Percentiles rank a stretch among this genome's conserved stretches.
Conservation (phyloP, 2,888 invertebrate species). For the Autographa pulchrina region DNA sequence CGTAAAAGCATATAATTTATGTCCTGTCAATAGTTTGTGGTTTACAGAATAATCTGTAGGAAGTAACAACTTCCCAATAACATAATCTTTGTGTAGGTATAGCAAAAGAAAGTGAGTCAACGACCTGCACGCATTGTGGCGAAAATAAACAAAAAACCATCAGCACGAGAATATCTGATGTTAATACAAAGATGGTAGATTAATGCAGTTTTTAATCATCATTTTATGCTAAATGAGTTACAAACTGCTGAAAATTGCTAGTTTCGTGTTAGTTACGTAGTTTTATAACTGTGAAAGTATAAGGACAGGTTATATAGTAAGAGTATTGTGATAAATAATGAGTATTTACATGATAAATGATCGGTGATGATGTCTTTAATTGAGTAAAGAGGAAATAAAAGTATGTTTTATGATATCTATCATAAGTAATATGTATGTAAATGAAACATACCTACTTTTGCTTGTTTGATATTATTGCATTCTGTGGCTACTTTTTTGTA, state of each 20-base stretch:
- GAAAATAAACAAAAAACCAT: conserved; percentile 15
- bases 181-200: conserved; percentile 37
- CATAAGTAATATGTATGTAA: too few species aligned
- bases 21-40: background rate
- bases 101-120: background rate
- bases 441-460: too few species aligned
- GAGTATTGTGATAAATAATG: background rate
- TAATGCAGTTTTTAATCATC: conserved; percentile 25
- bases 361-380: background rate
- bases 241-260: conserved; percentile 45
- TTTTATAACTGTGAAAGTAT: conserved; percentile 33
- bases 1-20: too few species aligned
- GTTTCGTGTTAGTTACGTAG: background rate
- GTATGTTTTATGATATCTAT: background rate
- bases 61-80: background rate
- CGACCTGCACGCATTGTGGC: background rate
- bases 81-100: background rate
- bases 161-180: conserved; percentile 9
- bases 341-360: background rate
- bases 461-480: too few species aligned
- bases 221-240: conserved; percentile 30
- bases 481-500: too few species aligned
- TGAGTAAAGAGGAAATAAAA: background rate
- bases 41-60: background rate
- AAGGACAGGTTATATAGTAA: conserved; percentile 13